Conservation (phyloP, 1,140 invertebrate genomes). For the Odontomachus brunneus region DNA sequence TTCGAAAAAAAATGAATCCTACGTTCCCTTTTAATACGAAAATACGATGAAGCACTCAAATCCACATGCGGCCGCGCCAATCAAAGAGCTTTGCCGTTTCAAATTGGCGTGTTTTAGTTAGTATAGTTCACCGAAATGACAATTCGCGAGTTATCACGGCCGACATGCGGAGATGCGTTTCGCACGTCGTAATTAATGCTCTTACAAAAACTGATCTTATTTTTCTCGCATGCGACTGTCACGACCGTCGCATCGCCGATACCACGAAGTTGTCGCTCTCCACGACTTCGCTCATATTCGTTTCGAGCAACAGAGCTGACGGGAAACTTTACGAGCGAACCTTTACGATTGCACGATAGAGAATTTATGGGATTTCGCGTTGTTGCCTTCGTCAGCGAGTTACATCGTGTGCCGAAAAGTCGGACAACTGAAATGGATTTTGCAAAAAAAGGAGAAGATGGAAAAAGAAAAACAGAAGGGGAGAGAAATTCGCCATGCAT, state of each 20-base stretch:
- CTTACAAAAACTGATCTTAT: no score
- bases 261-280: conserved; percentile 37
- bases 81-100: background rate
- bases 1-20: background rate
- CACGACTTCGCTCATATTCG: conserved; percentile 48
- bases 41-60: background rate
- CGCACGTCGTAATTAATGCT: no score
- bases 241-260: conserved; percentile 9
- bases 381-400: conserved; percentile 56
- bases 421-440: conserved; percentile 51
- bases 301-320: conserved; percentile 24
- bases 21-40: background rate
- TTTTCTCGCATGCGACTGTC: no score
- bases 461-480: no score
- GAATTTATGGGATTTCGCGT: conserved; percentile 57
- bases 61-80: background rate
- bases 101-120: no score
- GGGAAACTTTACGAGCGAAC: conserved; percentile 16
- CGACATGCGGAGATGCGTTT: no score
- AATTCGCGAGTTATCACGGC: no score
- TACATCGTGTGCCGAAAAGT: conserved; percentile 47
- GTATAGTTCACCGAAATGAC: no score
- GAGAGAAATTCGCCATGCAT: conserved; percentile 22
- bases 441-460: conserved; percentile 31
- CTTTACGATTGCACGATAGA: conserved; percentile 41